A percentile compares a stretch with the other conserved stretches of the same genome.
Conservation (phyloP, 2,113 vertebrate genomes). For the Myotis lucifugus region DNA sequence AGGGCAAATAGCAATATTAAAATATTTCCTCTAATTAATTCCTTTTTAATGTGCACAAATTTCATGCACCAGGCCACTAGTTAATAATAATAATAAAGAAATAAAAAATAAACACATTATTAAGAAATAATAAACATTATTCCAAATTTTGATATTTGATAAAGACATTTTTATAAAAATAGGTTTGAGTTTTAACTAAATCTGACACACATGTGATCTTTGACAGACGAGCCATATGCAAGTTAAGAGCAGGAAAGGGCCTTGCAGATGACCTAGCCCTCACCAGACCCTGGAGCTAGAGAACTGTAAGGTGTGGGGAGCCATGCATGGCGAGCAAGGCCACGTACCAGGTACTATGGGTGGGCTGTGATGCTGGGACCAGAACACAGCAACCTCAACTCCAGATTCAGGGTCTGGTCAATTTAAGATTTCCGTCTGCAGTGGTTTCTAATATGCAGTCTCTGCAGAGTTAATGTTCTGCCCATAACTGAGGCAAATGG, state of each 20-base stretch:
- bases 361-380: rapidly evolving
- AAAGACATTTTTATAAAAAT: background rate
- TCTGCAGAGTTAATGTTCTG: conserved; percentile 48
- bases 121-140: background rate
- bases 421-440: background rate
- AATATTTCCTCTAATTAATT: too few species aligned
- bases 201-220: background rate
- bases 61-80: too few species aligned
- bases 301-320: rapidly evolving
- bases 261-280: background rate
- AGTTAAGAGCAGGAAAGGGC: background rate
- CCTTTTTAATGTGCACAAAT: too few species aligned
- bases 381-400: background rate
- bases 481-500: conserved; percentile 42
- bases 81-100: background rate
- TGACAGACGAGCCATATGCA: background rate
- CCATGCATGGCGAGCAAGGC: background rate
- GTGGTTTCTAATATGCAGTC: background rate
- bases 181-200: background rate
- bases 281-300: rapidly evolving
- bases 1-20: too few species aligned
- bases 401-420: conserved; percentile 20
- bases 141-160: background rate
- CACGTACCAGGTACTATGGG: rapidly evolving
- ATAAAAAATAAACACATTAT: background rate